Conservation (phyloP, 2,888 invertebrate species). For the Calliopum simillimum region DNA sequence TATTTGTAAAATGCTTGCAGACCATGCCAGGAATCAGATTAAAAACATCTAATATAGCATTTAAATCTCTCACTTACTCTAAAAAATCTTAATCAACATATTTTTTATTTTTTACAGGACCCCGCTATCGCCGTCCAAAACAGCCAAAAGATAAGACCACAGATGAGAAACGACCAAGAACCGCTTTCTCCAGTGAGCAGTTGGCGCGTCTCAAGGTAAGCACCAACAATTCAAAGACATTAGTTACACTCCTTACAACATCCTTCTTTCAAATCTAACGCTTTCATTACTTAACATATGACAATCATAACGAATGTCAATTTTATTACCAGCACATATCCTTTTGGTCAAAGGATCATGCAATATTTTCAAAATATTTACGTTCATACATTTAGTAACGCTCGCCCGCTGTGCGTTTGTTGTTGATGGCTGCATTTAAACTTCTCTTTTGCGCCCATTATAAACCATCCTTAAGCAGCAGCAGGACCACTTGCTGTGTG, state of each 20-base stretch:
- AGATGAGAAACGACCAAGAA: constrained; percentile 93
- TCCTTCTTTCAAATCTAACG: not conserved
- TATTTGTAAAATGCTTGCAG: too few relatives aligned
- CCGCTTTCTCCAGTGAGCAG: constrained; percentile 96
- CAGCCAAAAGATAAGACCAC: constrained; percentile 68
- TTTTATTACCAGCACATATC: constrained; percentile 44
- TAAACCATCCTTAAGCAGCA: constrained; percentile 13
- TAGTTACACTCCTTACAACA: not conserved
- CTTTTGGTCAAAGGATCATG: constrained; percentile 25
- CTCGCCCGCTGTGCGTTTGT: constrained; percentile 50
- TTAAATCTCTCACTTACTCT: too few relatives aligned
- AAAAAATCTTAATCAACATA: too few relatives aligned
- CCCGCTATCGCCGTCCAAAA: constrained; percentile 67
- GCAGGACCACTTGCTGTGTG: constrained; percentile 27
- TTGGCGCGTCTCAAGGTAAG: constrained; percentile 84
- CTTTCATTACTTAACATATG: constrained; percentile 26
- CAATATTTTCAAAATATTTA: constrained; percentile 56
- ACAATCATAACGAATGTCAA: constrained; percentile 50
- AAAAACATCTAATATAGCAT: too few relatives aligned
- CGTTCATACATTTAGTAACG: constrained; percentile 47
- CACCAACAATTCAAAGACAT: constrained; percentile 30
- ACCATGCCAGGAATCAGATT: too few relatives aligned
- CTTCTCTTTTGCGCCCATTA: not conserved
- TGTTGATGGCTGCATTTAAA: not conserved
- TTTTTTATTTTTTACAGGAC: constrained; percentile 56